Evolutionary conservation across 2,113 vertebrate genomes (phyloP), one percentile per base, ranked within the genome.

Genomic region (Leiothrix lutea): DNA sequence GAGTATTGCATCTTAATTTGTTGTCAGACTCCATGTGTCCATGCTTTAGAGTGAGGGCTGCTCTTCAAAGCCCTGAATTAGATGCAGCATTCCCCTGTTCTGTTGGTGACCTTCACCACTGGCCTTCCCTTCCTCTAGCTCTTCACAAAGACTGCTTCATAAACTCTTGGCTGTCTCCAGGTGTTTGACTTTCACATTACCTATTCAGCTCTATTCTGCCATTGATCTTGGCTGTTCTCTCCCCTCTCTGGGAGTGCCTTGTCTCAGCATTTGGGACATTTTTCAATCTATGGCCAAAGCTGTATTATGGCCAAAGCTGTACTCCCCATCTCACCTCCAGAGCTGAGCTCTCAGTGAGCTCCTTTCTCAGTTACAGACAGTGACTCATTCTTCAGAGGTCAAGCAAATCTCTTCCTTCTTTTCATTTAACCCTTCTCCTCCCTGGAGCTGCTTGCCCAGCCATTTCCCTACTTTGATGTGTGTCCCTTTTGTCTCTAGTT

Each of bases 391-490:
- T 57, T 75, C 50, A n/a, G n/a, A 50, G 6, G 12, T 48, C 51
- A 60, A 28, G 28, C 21, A 83, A 73, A 74, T 28, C 33, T 35
- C 20, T 74, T 40, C 40, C 24, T 62, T 70, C 40, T 29, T 69
- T 77, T 56, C 28, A 35, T 33, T 74, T 66, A 62, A 48, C 15
- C 11, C 6, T 50, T 66, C 18, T 81, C 36, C 51, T 40, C 36
- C 35, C 71, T 29, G 9, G 6, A 72, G 33, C 45, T 71, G 10
- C 57, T 71, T 81, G 15, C 33, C 28, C 70, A 61, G 36, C 45
- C 29, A 44, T 26, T 8, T 4, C 2, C 58, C 53, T 15, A 7
- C 38, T 29, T 47, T 74, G 53, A 44, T 14, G 2, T 1, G 0
- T 35, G 10, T 23, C 24, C 33, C 14, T 85, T 65, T 74, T 75